Conservation (phyloP, 2,113 vertebrate species). For the Benitochromis conjunctus region DNA sequence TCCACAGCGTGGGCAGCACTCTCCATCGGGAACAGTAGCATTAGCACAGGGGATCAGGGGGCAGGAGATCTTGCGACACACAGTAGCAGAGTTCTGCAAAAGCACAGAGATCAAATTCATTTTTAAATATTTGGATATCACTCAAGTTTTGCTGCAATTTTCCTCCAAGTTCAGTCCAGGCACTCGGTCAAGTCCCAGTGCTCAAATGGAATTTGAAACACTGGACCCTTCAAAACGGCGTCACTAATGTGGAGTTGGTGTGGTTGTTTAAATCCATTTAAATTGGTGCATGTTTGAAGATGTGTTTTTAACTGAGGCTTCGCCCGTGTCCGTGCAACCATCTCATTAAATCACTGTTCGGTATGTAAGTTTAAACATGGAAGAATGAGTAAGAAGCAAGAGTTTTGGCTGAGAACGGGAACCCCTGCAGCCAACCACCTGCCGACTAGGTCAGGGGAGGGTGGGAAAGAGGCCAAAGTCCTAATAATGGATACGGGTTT, state of each 20-base stretch:
- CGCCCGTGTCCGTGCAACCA: conserved; percentile 16
- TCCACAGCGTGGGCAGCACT: conserved; percentile 93
- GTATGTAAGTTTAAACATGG: background rate
- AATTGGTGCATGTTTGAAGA: background rate
- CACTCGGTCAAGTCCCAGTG: background rate
- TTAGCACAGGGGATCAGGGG: conserved; percentile 93
- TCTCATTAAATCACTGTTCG: background rate
- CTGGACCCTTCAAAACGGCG: background rate
- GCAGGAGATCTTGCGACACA: conserved; percentile 95
- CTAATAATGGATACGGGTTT: conserved; percentile 28
- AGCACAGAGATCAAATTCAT: background rate
- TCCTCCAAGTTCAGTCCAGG: background rate
- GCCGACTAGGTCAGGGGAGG: conserved; percentile 36
- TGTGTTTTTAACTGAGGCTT: background rate
- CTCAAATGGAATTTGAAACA: background rate
- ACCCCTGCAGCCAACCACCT: conserved; percentile 30
- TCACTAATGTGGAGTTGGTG: background rate
- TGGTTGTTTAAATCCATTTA: background rate
- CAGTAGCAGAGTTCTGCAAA: conserved; percentile 87
- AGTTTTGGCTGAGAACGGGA: conserved; percentile 5
- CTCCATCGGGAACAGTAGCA: conserved; percentile 92
- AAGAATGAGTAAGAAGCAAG: background rate
- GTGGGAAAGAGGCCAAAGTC: conserved; percentile 18
- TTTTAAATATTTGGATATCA: background rate
- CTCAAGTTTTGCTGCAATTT: background rate